A percentile compares a stretch with the other conserved stretches of the same genome.
phyloP scores from a whole-genome alignment of 2,797 vertebrate species.

The Gallinago solitaria region DNA sequence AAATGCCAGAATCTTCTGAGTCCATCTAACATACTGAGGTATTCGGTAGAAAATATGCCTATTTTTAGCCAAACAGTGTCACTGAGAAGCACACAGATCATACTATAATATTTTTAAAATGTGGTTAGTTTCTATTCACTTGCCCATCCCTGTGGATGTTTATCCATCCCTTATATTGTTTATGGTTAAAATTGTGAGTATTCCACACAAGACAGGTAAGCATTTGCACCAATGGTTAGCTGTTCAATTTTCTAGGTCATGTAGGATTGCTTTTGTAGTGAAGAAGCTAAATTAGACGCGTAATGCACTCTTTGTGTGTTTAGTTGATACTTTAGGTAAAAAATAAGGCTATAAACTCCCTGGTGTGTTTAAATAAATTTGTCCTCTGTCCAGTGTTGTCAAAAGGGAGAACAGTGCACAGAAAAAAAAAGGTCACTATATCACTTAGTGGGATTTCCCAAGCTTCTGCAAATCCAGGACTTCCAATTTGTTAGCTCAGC shows the following conservation, averaged over 20 bases:
- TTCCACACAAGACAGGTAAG: background rate
- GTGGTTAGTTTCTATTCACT: background rate
- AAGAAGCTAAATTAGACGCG: background rate
- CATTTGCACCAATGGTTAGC: background rate
- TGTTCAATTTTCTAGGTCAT: background rate
- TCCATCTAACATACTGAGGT: background rate
- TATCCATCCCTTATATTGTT: background rate
- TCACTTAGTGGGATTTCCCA: background rate
- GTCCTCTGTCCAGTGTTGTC: background rate
- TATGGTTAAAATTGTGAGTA: background rate
- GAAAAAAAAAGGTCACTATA: background rate
- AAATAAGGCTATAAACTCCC: background rate
- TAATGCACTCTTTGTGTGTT: background rate
- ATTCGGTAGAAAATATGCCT: background rate
- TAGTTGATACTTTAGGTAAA: background rate
- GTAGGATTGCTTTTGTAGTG: background rate
- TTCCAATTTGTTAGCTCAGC: conserved; percentile 12
- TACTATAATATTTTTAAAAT: background rate
- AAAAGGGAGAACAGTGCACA: background rate
- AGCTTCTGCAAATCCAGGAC: background rate
- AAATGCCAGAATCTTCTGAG: background rate
- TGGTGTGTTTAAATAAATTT: background rate
- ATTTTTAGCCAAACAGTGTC: background rate
- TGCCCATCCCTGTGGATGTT: background rate
- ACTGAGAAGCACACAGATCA: background rate